phyloP scores from a whole-genome alignment of 2,797 vertebrate genomes.

The Chaetodon trifasciatus region DNA sequence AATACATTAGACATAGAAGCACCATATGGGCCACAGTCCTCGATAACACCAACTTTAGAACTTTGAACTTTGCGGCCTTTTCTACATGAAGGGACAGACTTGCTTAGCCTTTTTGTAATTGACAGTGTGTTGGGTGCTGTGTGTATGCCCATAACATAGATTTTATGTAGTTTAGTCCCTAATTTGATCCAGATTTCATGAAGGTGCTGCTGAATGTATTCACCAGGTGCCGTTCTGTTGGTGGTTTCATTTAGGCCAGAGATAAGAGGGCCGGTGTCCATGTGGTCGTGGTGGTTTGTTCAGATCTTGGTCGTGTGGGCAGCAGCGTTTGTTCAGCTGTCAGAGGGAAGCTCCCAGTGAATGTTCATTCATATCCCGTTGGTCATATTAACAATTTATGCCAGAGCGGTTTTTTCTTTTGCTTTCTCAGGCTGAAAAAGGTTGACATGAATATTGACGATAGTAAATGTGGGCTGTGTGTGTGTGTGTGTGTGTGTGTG shows the following conservation, averaged over 20 bases:
- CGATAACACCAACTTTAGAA: too few species aligned
- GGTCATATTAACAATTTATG: conserved; percentile 64
- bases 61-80: too few species aligned
- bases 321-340: conserved; percentile 58
- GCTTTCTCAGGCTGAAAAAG: conserved; percentile 55
- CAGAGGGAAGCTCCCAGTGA: conserved; percentile 38
- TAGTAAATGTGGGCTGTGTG: conserved; percentile 12
- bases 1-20: too few species aligned
- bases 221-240: not conserved
- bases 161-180: not conserved
- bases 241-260: conserved; percentile 25
- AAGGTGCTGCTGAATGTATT: not conserved
- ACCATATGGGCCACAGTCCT: too few species aligned
- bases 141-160: not conserved
- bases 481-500: not conserved
- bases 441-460: conserved; percentile 61
- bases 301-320: conserved; percentile 36
- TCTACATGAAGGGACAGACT: not conserved
- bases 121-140: not conserved
- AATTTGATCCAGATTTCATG: conserved; percentile 14
- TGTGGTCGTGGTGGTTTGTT: conserved; percentile 41
- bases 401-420: conserved; percentile 20
- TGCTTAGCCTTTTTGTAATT: conserved; percentile 16
- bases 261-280: conserved; percentile 22
- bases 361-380: conserved; percentile 60